A percentile compares a stretch with the other conserved stretches of the same genome.
Evolutionary conservation across 2,888 invertebrate genomes (phyloP).

Genomic region (Monopis laevigella): DNA sequence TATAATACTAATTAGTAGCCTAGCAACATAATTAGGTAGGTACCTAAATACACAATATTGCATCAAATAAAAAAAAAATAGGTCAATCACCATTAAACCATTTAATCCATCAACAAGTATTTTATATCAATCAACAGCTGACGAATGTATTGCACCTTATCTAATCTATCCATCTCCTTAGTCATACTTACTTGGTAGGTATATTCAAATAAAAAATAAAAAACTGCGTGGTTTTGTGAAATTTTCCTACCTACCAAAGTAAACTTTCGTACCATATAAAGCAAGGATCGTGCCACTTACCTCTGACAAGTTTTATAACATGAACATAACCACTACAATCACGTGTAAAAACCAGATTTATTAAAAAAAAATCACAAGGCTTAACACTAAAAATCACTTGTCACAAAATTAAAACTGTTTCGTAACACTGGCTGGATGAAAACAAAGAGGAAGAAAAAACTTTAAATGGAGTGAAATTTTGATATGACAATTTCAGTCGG

Average conservation of each 20-base stretch:
- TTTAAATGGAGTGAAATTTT: background rate
- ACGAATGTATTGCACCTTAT: constrained; percentile 1
- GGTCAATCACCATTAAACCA: too few relatives aligned
- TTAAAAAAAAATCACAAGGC: constrained; percentile 27
- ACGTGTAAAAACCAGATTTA: constrained; percentile 27
- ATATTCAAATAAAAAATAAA: too few relatives aligned
- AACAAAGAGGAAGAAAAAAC: constrained; percentile 38
- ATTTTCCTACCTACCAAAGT: constrained; percentile 14
- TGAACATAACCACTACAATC: constrained; percentile 34
- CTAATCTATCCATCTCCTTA: background rate
- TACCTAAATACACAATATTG: too few relatives aligned
- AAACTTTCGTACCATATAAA: constrained; percentile 28
- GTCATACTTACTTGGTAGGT: constrained; percentile 25
- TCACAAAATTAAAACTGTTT: constrained; percentile 36
- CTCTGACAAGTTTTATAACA: constrained; percentile 32
- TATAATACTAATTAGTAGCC: too few relatives aligned
- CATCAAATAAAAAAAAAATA: too few relatives aligned
- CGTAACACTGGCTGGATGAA: constrained; percentile 30
- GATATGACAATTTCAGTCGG: background rate
- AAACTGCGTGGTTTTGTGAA: constrained; percentile 3
- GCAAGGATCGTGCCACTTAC: constrained; percentile 27
- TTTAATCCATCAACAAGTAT: too few relatives aligned
- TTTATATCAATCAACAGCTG: background rate
- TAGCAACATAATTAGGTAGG: too few relatives aligned
- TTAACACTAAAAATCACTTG: constrained; percentile 16